Base-by-base conservation (phyloP, 2,888 invertebrate genomes). In the Labia minor region DNA sequence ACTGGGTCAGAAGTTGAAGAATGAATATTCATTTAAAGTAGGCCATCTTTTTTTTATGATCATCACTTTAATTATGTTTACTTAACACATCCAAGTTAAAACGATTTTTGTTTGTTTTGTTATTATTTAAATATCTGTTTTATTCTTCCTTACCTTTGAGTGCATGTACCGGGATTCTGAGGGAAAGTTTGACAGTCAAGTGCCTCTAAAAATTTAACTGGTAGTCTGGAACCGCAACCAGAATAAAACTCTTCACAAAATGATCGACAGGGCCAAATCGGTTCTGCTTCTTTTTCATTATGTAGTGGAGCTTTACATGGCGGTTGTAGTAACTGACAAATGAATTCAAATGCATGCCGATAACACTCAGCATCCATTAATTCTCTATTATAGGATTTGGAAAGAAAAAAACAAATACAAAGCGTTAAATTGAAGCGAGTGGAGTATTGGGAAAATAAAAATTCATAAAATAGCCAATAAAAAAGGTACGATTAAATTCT, bases 291-390 rank as follows among this genome's bases (percentile, higher is more conserved):
- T 11, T 77, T 77, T 8, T 14, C 49, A 3, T 49, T 14, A 8
- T 14, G 49, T 8, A 16, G 2, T 14, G 67, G 61, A 8, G 37
- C 21, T 4, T 65, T 63, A 75, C 94, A 94, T 0, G 86, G 84
- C 0, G 94, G 93, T 76, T 94, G 94, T 63, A 94, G 79, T 69
- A 92, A 82, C 74, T 90, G 88, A 74, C 95, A 95, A 4, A 95
- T 86, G 74, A 94, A 93, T 74, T 95, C 92, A 78, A 90, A 91
- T 0, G 94, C 92, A 72, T 90, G 83, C 70, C 88, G 83, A 73
- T 91, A 93, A 76, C 95, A 95, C 77, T 94, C 93, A 0, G 91
- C 91, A 75, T 94, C 94, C 6, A 94, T 87, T n/a, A 94, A 79
- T 76, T 90, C 92, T 69, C 90, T 85, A 73, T n/a, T n/a, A n/a